Evolutionary conservation across 2,888 invertebrate species (phyloP).

Genomic region (Protodeltote pygarga): DNA sequence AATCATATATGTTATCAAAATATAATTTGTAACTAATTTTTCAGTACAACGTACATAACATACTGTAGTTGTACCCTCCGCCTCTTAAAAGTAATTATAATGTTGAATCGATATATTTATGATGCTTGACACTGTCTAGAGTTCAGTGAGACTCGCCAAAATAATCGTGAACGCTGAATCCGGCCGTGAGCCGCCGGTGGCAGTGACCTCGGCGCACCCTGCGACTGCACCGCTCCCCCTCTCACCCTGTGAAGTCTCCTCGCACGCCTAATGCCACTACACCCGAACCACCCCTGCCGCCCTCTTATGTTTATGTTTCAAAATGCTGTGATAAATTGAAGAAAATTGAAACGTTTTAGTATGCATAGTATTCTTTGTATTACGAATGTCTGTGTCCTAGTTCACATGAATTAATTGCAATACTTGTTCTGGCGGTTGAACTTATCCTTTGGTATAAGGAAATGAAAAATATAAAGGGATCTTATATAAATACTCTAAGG

Average conservation of each 20-base stretch:
- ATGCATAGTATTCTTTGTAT: constrained; percentile 22
- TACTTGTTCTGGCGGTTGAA: not conserved
- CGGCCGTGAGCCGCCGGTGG: constrained; percentile 84
- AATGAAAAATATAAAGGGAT: not conserved
- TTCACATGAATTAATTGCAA: constrained; percentile 20
- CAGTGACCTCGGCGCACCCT: constrained; percentile 88
- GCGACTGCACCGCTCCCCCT: constrained; percentile 79
- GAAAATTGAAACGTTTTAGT: constrained; percentile 27
- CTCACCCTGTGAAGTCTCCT: constrained; percentile 49
- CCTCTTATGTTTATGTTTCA: constrained; percentile 44
- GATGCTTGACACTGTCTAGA: constrained; percentile 26
- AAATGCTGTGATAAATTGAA: constrained; percentile 40
- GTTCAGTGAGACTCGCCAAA: constrained; percentile 75
- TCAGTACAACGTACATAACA: too few species aligned
- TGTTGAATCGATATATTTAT: constrained; percentile 23
- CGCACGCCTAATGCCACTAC: constrained; percentile 54
- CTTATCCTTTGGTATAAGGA: not conserved
- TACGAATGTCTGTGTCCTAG: constrained; percentile 29
- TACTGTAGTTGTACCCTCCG: too few species aligned
- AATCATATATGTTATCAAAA: too few species aligned
- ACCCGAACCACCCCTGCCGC: constrained; percentile 36
- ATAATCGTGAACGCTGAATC: constrained; percentile 67
- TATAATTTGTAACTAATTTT: too few species aligned
- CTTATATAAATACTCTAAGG: too few species aligned
- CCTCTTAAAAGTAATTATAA: constrained; percentile 28